Percentiles rank a stretch among this genome's conserved stretches.
Conservation (phyloP, 2,113 vertebrate species). For the Taxidea taxus region DNA sequence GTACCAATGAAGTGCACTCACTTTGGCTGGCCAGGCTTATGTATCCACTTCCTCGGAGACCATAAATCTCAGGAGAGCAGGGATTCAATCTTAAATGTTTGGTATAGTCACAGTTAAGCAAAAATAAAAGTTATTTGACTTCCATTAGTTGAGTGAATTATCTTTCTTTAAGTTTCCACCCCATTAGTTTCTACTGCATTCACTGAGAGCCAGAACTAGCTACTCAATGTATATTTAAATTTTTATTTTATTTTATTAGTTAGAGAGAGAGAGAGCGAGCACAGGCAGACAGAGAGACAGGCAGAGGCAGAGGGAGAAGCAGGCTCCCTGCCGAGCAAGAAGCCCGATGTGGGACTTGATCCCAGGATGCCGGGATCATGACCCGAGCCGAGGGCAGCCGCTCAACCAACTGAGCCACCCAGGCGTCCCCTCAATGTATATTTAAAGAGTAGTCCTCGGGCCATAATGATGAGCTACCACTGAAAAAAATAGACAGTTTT, state of each 20-base stretch:
- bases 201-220: not conserved
- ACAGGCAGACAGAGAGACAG: too few relatives aligned
- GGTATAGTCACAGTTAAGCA: not conserved
- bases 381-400: too few relatives aligned
- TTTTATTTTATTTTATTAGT: too few relatives aligned
- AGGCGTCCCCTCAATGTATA: not conserved
- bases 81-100: not conserved
- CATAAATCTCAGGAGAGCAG: not conserved
- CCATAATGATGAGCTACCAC: not conserved
- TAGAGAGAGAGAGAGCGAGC: too few relatives aligned
- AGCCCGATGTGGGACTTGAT: too few relatives aligned
- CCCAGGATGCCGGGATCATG: too few relatives aligned
- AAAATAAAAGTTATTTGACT: not conserved
- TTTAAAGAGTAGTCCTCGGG: not conserved
- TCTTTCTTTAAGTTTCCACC: not conserved
- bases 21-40: not conserved
- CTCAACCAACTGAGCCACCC: too few relatives aligned
- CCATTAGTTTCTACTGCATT: not conserved
- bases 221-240: not conserved
- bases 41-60: not conserved
- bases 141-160: not conserved
- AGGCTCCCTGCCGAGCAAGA: too few relatives aligned
- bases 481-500: not conserved
- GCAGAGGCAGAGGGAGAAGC: too few relatives aligned
- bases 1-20: rapidly evolving